Conservation (phyloP, 2,797 vertebrate species). For the Acanthopagrus latus region DNA sequence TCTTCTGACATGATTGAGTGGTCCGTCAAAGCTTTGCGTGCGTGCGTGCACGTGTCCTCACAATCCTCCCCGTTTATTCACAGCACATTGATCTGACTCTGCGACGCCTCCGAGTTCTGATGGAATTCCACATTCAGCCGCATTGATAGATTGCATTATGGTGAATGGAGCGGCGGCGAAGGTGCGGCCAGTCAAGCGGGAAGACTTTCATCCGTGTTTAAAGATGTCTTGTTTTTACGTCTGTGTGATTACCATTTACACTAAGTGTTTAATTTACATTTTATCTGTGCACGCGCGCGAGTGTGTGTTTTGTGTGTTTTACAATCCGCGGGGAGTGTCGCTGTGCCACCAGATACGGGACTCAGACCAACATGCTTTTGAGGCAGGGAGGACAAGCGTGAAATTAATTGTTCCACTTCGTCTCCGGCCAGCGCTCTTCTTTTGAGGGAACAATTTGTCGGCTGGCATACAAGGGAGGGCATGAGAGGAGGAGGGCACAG, state of each 20-base stretch:
- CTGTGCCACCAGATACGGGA: constrained; percentile 89
- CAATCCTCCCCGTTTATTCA: constrained; percentile 72
- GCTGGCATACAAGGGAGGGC: constrained; percentile 75
- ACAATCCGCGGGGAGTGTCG: constrained; percentile 79
- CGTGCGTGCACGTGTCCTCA: constrained; percentile 59
- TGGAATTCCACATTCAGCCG: constrained; percentile 83
- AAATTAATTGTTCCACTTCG: constrained; percentile 99
- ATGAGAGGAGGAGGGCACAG: constrained; percentile 67
- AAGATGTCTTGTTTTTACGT: constrained; percentile 57
- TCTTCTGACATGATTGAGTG: constrained; percentile 84
- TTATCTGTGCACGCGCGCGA: constrained; percentile 5
- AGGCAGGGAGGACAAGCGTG: constrained; percentile 94
- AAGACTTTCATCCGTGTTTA: constrained; percentile 40
- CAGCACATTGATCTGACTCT: constrained; percentile 87
- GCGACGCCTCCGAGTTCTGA: constrained; percentile 84
- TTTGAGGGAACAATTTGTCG: constrained; percentile 93
- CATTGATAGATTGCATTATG: constrained; percentile 90
- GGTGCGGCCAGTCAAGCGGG: constrained; percentile 38
- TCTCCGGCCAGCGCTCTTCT: constrained; percentile 91
- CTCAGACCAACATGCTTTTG: constrained; percentile 93
- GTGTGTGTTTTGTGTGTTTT: constrained; percentile 48
- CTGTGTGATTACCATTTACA: constrained; percentile 56
- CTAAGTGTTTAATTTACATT: constrained; percentile 43
- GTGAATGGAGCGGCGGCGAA: constrained; percentile 52
- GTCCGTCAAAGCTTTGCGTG: constrained; percentile 84